Evolutionary conservation across 1,140 invertebrate species (phyloP).

Genomic region (Sycophila sp.): DNA sequence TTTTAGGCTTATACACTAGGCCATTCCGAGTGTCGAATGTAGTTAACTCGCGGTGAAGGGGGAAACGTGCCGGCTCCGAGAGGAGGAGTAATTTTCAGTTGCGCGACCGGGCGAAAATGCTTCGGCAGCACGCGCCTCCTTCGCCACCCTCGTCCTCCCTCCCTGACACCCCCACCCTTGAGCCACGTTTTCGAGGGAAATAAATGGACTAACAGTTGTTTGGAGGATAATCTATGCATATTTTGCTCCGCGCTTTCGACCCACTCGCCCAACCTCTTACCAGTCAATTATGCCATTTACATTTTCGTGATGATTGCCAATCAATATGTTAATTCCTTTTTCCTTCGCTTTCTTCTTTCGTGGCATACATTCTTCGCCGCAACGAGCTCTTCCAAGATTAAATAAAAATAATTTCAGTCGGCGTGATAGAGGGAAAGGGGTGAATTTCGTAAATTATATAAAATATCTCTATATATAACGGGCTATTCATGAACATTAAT

Average conservation of each 20-base stretch:
- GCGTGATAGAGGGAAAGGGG: not conserved
- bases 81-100: slow-evolving; percentile 9
- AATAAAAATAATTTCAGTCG: not conserved
- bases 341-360: not conserved
- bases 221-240: slow-evolving; percentile 1
- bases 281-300: slow-evolving; percentile 9
- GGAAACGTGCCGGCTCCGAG: too few species aligned
- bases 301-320: slow-evolving; percentile 18
- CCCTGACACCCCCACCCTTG: not conserved
- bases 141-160: not conserved
- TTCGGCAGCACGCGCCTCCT: not conserved
- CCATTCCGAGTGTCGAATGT: slow-evolving; percentile 8
- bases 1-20: not conserved
- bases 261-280: not conserved
- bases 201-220: slow-evolving; percentile 19
- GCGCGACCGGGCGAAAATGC: not conserved
- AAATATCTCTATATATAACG: too few species aligned
- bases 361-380: not conserved
- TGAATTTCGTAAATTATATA: too few species aligned
- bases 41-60: not conserved
- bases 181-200: not conserved
- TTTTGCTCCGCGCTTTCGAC: not conserved
- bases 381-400: not conserved
- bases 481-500: too few species aligned
- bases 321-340: slow-evolving; percentile 18